Conservation (phyloP, 2,797 vertebrate genomes). For the Emys orbicularis region DNA sequence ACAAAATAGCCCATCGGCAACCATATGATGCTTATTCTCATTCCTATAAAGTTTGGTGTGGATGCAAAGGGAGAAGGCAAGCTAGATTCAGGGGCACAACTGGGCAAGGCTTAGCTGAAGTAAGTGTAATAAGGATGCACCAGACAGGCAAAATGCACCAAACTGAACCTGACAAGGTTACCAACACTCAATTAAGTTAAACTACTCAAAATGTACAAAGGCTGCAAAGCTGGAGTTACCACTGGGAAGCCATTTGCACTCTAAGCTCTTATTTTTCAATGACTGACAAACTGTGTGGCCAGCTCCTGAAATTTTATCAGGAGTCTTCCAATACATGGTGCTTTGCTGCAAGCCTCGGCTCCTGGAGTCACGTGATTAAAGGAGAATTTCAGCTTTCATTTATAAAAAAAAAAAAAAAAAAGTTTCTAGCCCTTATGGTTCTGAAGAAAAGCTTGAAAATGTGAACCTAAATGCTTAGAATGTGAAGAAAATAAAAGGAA, state of each 20-base stretch:
- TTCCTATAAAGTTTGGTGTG: background rate
- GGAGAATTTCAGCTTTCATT: background rate
- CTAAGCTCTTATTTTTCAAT: background rate
- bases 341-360: background rate
- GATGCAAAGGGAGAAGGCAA: background rate
- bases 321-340: background rate
- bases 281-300: fast-evolving
- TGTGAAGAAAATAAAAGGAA: background rate
- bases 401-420: background rate
- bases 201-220: background rate
- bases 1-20: background rate
- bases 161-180: background rate
- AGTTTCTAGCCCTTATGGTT: background rate
- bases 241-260: background rate
- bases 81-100: background rate
- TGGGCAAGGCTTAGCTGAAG: background rate
- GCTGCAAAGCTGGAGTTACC: background rate
- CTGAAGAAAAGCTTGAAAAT: background rate
- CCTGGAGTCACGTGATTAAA: background rate
- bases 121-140: background rate
- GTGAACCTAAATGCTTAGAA: background rate
- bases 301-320: background rate
- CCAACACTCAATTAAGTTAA: background rate
- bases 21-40: background rate
- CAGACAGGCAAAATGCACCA: background rate